These are phyloP conservation scores for Cardinalis cardinalis DNA, from an alignment of 2,113 vertebrate species.

Conservation along the genomic window DNA sequence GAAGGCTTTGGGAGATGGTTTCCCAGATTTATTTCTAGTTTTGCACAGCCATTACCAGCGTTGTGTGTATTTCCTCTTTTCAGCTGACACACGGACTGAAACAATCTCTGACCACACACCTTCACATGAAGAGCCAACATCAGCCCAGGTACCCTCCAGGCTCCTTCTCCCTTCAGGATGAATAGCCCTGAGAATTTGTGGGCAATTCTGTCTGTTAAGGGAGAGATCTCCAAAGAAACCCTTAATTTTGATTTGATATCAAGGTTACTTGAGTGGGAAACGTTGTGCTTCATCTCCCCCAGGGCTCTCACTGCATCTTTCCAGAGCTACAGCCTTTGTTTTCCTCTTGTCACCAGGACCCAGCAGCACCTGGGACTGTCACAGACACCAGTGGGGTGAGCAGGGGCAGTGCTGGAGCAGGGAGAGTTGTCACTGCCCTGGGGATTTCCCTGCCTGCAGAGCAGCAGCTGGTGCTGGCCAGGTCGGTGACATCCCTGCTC, in stretches of 20 bases:
- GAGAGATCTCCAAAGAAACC: too few relatives aligned
- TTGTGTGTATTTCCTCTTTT: not conserved
- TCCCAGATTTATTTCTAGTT: not conserved
- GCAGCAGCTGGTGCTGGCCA: conserved; percentile 82
- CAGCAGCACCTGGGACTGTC: not conserved
- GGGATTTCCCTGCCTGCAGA: conserved; percentile 52
- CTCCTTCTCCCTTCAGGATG: accelerated
- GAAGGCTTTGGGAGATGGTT: not conserved
- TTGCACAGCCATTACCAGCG: not conserved
- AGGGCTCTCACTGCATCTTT: accelerated
- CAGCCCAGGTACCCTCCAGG: conserved; percentile 9
- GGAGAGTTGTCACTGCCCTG: not conserved
- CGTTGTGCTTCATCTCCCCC: not conserved
- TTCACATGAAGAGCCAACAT: not conserved
- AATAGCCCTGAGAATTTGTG: not conserved
- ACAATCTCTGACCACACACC: not conserved
- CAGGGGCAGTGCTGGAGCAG: not conserved
- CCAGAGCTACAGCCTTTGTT: not conserved
- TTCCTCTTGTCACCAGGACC: not conserved
- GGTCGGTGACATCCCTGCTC: conserved; percentile 59
- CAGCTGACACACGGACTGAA: conserved; percentile 19
- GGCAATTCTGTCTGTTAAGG: too few relatives aligned
- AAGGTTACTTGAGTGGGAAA: not conserved
- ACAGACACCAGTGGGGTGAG: not conserved
- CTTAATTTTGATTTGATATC: too few relatives aligned